Base-by-base conservation (phyloP, 2,888 invertebrate species). In the Eristalis tenax region DNA sequence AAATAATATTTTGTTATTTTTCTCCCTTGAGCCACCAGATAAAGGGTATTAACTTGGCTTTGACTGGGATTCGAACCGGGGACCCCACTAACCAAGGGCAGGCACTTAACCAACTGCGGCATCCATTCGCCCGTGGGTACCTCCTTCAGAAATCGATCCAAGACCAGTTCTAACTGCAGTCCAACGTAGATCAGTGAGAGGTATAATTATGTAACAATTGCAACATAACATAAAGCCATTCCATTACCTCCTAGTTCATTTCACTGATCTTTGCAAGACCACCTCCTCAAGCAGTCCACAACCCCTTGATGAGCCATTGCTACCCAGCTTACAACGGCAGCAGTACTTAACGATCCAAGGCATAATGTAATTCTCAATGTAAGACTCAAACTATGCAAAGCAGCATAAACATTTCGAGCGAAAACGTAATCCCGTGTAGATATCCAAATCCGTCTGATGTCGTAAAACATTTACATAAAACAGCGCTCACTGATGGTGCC, bases 381-480 rank as follows among this genome's bases (percentile, higher is more conserved):
- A 10, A 50, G 18, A 6, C 50, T 50, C 50, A 50, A 50, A 50
- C 50, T 50, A 50, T 50, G 50, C 50, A 18, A 50, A 43, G 15
- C 43, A 43, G 43, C n/a, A n/a, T 15, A n/a, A 50, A 18, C 50
- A 18, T 18, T 18, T 50, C 13, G n/a, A 22, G 23, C 35, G 56
- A 23, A 66, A 66, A 38, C 69, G 56, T 57, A 68, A 75, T 81
- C 63, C 63, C 69, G 15, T 74, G 69, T 68, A 63, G 69, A 35
- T 69, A 63, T 50, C 71, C 32, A 69, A 76, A 73, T 77, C 59
- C 43, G 6, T 26, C 26, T 23, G 43, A 73, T 23, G 35, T 65
- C 26, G 43, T 59, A 57, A 77, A 77, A 65, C 68, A 76, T 80
- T 76, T 35, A 26, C 66, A 73, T 68, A 80, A 79, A 57, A 23